phyloP scores from a whole-genome alignment of 2,113 vertebrate genomes.

The Sigmodon hispidus region DNA sequence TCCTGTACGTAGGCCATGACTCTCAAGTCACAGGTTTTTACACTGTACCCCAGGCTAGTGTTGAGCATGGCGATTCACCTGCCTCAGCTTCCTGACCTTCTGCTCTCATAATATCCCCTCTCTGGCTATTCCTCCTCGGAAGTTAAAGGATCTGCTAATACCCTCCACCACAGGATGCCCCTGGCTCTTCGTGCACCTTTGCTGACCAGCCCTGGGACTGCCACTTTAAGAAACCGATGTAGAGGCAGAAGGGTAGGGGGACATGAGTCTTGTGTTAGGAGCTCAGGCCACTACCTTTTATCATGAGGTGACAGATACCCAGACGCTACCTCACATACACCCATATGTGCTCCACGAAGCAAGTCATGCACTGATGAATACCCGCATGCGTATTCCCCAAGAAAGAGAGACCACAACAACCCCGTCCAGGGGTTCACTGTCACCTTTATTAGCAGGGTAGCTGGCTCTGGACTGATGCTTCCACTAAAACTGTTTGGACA shows the following conservation, averaged over 20 bases:
- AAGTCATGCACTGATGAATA: neutral
- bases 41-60: neutral
- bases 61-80: neutral
- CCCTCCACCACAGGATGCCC: neutral
- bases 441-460: slow-evolving; percentile 61
- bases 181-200: too few relatives aligned
- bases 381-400: too few relatives aligned
- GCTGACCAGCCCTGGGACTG: too few relatives aligned
- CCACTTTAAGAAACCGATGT: neutral
- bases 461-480: neutral
- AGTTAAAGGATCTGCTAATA: fast-evolving
- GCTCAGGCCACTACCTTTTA: neutral
- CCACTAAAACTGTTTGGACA: neutral
- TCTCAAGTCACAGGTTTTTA: neutral
- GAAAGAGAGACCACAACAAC: fast-evolving
- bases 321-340: neutral
- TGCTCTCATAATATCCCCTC: neutral
- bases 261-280: neutral
- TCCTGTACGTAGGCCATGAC: neutral
- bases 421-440: neutral
- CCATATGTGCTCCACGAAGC: fast-evolving
- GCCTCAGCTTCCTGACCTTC: neutral
- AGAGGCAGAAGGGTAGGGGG: neutral
- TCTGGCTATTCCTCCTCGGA: neutral
- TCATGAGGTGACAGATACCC: neutral